These are phyloP conservation scores for Pogona vitticeps DNA, from an alignment of 2,113 vertebrate genomes.

Conservation along the genomic window DNA sequence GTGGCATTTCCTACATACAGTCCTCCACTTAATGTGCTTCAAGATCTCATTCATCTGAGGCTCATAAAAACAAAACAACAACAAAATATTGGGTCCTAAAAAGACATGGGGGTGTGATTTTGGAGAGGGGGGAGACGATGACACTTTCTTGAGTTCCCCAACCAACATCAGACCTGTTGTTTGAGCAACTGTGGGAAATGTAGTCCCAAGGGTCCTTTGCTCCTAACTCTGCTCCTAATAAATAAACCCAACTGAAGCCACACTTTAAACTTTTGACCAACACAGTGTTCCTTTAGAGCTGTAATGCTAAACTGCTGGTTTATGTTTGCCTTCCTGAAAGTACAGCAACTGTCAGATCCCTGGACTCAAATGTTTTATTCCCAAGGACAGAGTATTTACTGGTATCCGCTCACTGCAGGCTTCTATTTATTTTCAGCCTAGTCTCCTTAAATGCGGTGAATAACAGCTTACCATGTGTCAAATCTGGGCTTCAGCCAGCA, in stretches of 20 bases:
- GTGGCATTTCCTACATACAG: too few species aligned
- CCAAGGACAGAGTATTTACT: conserved; percentile 47
- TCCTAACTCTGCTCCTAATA: not conserved
- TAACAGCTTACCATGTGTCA: conserved; percentile 37
- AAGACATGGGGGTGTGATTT: too few species aligned
- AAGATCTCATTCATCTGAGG: too few species aligned
- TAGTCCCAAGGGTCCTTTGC: too few species aligned
- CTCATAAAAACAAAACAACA: too few species aligned
- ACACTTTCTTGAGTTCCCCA: too few species aligned
- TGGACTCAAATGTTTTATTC: conserved; percentile 37
- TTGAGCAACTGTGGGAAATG: too few species aligned
- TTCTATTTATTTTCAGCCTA: conserved; percentile 51
- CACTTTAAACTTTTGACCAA: not conserved
- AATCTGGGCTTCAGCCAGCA: conserved; percentile 15
- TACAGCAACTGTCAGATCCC: conserved; percentile 42
- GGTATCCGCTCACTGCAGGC: conserved; percentile 15
- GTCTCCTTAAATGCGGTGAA: conserved; percentile 31
- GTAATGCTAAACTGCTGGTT: conserved; percentile 19
- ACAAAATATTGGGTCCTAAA: too few species aligned
- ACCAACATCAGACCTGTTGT: too few species aligned
- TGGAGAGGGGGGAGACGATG: too few species aligned
- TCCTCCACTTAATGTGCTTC: too few species aligned
- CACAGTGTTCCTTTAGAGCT: not conserved
- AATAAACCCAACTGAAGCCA: conserved; percentile 15
- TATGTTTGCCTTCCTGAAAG: conserved; percentile 33